Conservation (phyloP, 1,140 invertebrate genomes). For the Yoshiicerus persimilis region DNA sequence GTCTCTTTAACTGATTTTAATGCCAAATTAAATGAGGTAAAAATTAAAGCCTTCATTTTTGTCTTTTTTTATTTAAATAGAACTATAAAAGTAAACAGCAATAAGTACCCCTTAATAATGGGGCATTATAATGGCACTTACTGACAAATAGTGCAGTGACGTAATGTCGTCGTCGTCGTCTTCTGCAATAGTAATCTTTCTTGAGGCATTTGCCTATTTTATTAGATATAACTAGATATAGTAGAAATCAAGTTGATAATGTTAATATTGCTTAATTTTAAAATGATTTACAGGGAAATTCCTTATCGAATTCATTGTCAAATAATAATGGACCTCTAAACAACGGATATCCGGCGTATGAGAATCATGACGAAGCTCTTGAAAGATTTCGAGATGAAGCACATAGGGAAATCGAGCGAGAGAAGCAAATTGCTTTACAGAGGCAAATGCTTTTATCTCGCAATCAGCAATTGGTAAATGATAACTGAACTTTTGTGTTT, state of each 20-base stretch:
- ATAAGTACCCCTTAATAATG: too few species aligned
- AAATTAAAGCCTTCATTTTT: not conserved
- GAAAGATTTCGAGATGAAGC: slow-evolving; percentile 37
- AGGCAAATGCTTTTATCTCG: slow-evolving; percentile 23
- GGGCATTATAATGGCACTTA: too few species aligned
- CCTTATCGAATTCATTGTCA: not conserved
- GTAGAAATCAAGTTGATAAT: not conserved
- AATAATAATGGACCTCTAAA: not conserved
- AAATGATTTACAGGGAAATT: not conserved
- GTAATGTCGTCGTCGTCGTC: not conserved
- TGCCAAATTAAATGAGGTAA: slow-evolving; percentile 26
- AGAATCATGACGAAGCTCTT: slow-evolving; percentile 24
- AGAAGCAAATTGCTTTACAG: slow-evolving; percentile 28
- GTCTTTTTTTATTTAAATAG: too few species aligned
- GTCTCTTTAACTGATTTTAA: slow-evolving; percentile 70
- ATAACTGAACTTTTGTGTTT: not conserved
- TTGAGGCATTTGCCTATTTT: too few species aligned
- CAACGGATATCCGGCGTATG: not conserved
- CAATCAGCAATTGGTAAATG: not conserved
- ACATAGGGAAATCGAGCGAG: slow-evolving; percentile 33
- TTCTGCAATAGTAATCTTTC: too few species aligned
- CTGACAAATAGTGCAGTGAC: too few species aligned
- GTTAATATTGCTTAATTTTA: not conserved
- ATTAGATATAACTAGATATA: too few species aligned
- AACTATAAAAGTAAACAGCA: too few species aligned